These are phyloP conservation scores for Philonicus albiceps DNA, from an alignment of 2,888 invertebrate species.

Conservation along the genomic window DNA sequence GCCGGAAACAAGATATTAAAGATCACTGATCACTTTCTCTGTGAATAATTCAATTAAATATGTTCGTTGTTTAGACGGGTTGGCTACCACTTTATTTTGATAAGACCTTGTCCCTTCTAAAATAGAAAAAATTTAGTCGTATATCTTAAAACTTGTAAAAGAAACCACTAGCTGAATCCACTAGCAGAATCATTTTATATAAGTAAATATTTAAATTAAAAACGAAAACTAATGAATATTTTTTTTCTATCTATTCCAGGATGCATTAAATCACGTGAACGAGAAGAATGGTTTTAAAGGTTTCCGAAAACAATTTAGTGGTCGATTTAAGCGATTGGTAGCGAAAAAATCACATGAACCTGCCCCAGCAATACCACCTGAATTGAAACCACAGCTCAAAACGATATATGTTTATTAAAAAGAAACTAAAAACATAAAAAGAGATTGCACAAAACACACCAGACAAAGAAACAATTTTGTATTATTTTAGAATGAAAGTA, in stretches of 20 bases:
- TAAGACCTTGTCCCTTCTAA: not conserved
- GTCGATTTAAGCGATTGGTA: constrained; percentile 84
- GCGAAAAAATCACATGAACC: constrained; percentile 84
- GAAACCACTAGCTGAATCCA: not conserved
- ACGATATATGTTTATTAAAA: constrained; percentile 85
- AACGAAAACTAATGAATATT: not conserved
- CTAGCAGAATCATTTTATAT: not conserved
- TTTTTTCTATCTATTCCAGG: constrained; percentile 68
- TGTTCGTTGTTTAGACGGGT: not conserved
- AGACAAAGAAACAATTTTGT: constrained; percentile 20
- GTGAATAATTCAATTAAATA: not conserved
- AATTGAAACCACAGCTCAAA: constrained; percentile 86
- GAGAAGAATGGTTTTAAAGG: constrained; percentile 80
- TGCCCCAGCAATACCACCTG: constrained; percentile 84
- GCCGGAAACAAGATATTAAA: not conserved
- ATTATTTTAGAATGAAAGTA: not conserved
- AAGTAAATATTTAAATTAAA: not conserved
- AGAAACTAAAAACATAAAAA: constrained; percentile 56
- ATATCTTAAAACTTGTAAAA: not conserved
- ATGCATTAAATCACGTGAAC: constrained; percentile 77
- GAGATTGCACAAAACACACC: not conserved
- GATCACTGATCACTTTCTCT: not conserved
- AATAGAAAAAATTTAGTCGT: not conserved
- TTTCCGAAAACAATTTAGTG: constrained; percentile 85
- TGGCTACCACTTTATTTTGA: not conserved